These are phyloP conservation scores for Scaptomyza graminum DNA, from an alignment of 1,140 invertebrate genomes.

Conservation along the genomic window DNA sequence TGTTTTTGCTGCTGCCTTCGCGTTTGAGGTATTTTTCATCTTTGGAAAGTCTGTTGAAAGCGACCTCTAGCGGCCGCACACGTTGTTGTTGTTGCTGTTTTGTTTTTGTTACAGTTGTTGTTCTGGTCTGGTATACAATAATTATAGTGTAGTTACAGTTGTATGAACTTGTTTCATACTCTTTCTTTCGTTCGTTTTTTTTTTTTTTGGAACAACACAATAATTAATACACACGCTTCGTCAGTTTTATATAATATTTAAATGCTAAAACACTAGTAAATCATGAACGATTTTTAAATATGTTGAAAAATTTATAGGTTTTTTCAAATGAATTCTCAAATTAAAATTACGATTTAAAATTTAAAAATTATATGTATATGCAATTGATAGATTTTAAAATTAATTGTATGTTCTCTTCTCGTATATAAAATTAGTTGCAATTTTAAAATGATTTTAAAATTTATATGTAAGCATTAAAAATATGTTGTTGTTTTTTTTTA, in stretches of 20 bases:
- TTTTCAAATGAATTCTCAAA: conserved; percentile 60
- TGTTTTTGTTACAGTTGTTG: conserved; percentile 13
- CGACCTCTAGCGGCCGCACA: conserved; percentile 48
- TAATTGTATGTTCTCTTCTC: conserved; percentile 41
- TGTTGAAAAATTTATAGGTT: conserved; percentile 41
- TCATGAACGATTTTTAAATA: conserved; percentile 59
- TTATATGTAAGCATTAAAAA: conserved; percentile 55
- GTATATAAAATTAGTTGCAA: conserved; percentile 55
- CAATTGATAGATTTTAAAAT: conserved; percentile 64
- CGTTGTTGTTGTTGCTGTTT: conserved; percentile 38
- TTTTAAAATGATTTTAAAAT: conserved; percentile 64
- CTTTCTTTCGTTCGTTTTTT: conserved; percentile 14
- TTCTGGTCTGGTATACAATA: conserved; percentile 58
- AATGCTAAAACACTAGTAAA: conserved; percentile 76
- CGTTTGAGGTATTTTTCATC: conserved; percentile 82
- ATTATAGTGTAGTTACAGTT: conserved; percentile 27
- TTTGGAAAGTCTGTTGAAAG: conserved; percentile 78
- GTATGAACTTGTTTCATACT: conserved; percentile 32
- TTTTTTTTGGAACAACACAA: conserved; percentile 69
- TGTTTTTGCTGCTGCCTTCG: conserved; percentile 61
- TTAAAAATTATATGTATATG: conserved; percentile 73
- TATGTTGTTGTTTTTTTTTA: conserved; percentile 31
- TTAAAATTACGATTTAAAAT: conserved; percentile 78
- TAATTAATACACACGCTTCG: conserved; percentile 79
- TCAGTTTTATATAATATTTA: conserved; percentile 79